Percentiles rank a stretch among this genome's conserved stretches.
Conservation (phyloP, 2,797 vertebrate genomes). For the Saxicola maurus region DNA sequence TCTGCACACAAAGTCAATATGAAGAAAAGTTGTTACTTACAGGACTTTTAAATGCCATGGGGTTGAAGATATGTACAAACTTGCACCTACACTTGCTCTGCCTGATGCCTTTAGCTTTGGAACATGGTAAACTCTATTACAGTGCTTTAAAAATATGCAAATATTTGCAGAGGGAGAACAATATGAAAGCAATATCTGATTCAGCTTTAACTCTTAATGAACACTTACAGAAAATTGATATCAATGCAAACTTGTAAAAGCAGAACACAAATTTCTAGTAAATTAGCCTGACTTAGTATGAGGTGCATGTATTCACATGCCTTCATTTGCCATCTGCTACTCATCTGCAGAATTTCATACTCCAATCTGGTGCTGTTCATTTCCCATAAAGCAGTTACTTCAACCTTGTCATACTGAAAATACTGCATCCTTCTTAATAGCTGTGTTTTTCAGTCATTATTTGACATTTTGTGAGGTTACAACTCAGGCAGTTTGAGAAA, state of each 20-base stretch:
- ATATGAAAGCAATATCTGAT: not conserved
- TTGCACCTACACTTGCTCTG: not conserved
- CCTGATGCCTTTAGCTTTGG: not conserved
- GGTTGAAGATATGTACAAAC: not conserved
- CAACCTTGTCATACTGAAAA: not conserved
- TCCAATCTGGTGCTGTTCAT: conserved; percentile 24
- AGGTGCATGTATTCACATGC: conserved; percentile 12
- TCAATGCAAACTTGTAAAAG: not conserved
- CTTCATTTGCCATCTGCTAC: conserved; percentile 57
- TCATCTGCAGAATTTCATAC: conserved; percentile 10
- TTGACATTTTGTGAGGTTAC: not conserved
- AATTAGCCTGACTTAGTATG: conserved; percentile 3
- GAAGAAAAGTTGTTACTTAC: not conserved
- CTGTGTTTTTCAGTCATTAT: not conserved
- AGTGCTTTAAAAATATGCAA: not conserved
- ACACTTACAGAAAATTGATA: not conserved
- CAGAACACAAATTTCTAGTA: not conserved
- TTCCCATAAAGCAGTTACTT: not conserved
- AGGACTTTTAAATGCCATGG: not conserved
- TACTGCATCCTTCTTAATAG: not conserved
- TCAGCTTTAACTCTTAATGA: conserved; percentile 9
- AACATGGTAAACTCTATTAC: not conserved
- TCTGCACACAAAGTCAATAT: not conserved
- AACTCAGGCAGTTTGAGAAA: not conserved
- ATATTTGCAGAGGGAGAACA: not conserved